Conservation (phyloP, 2,113 vertebrate genomes). For the Ondatra zibethicus region DNA sequence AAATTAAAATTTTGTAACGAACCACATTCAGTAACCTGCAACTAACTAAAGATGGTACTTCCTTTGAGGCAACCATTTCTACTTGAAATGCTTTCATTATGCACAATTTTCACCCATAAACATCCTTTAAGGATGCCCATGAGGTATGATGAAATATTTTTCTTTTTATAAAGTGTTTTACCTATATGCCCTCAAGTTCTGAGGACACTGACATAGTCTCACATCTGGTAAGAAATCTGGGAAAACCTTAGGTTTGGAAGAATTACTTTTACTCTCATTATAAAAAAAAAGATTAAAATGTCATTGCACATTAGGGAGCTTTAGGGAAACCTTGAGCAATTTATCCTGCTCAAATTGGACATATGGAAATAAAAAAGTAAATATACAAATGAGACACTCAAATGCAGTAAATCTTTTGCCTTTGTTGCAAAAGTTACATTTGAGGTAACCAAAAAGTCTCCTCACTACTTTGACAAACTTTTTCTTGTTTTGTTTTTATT, state of each 20-base stretch:
- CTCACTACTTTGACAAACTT: not conserved
- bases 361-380: constrained; percentile 12
- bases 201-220: not conserved
- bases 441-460: not conserved
- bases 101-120: not conserved
- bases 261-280: constrained; percentile 14
- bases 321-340: constrained; percentile 30
- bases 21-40: not conserved
- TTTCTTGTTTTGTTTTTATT: not conserved
- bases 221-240: not conserved
- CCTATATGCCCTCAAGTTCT: not conserved
- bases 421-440: not conserved
- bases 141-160: not conserved
- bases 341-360: not conserved
- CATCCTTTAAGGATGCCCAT: not conserved
- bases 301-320: not conserved
- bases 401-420: not conserved
- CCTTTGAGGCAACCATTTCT: not conserved
- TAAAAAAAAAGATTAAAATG: not conserved
- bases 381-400: not conserved
- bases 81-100: constrained; percentile 9
- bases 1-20: not conserved
- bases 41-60: not conserved
- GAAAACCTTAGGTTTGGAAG: not conserved
- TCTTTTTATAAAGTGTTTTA: not conserved